Evolutionary conservation across 1,140 invertebrate species (phyloP), one percentile per base, ranked within the genome.

Genomic region (Tribolium castaneum): DNA sequence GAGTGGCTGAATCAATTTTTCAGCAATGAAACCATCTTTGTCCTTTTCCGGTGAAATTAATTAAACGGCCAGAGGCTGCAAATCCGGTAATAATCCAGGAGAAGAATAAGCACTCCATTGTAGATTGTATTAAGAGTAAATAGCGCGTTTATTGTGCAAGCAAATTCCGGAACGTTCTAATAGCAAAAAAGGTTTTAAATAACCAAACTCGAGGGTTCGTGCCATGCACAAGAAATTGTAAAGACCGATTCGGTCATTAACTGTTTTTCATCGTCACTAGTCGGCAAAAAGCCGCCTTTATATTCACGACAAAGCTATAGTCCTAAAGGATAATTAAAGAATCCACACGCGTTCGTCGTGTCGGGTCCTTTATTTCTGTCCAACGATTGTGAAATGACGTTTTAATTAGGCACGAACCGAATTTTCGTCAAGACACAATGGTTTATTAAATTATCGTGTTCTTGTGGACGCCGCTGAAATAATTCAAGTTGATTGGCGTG

Each of bases 241-340:
- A 66, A 66, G 59, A 66, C 59, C 30, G 59, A 66, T 66, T 66
- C 59, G 59, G 59, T 66, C 59, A 66, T 66, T 66, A 66, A 66
- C 9, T 66, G 59, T 66, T 66, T 66, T 66, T 66, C 59, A 66
- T 35, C 30, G 59, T 25, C 13, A 66, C 59, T 35, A 66, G 59
- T 59, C n/a, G 30, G 30, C 59, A 66, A 66, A 66, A 66, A 66
- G 25, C 34, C 14, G 25, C 25, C 30, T 39, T 39, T 39, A 66
- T 66, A 35, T 66, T 66, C 59, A 66, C 59, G 30, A 66, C 30
- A 66, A 66, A 66, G 59, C 59, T 35, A 66, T 35, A 66, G 59
- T 35, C 59, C 59, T 35, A n/a, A 66, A 66, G 59, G 59, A 66
- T 66, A 66, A 66, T 66, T 66, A 66, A 66, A 66, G 59, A 66